Base-by-base conservation (phyloP, 2,888 invertebrate species). In the Philonicus albiceps region DNA sequence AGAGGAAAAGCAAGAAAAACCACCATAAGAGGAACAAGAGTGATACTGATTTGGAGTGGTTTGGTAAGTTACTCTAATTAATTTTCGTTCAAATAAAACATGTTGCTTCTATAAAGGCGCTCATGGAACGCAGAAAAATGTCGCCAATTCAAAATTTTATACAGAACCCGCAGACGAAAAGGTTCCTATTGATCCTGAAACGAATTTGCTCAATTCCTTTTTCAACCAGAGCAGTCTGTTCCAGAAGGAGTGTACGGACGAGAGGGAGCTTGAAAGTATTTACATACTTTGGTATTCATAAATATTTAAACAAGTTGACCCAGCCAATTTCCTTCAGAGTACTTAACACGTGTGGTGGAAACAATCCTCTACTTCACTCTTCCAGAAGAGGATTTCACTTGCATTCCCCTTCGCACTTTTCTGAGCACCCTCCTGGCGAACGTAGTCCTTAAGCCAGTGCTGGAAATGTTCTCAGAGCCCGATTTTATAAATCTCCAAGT, bases 21-120 rank as follows among this genome's bases (percentile, higher is more conserved):
- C 94, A 93, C 88, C 96, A 96, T 90, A 94, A 95, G 86, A 93
- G 96, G 88, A 96, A 95, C 91, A 96, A 96, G 90, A 95, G 95
- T 92, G 96, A 96, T 89, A 95, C 96, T 55, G 96, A 96, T 90
- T 92, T 95, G 49, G 93, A 93, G n/a, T 95, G 95, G 94, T 94
- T 94, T 88, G 87, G 43, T 78, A 53, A 31, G 40, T 30, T 30
- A 0, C 8, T 31, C 4, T 31, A n/a, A 74, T 31, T 74, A 16
- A 11, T 34, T 19, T 13, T 30, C 7, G 8, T 1, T 8, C 37
- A 11, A 7, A 37, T 37, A 37, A 40, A n/a, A n/a, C n/a, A n/a
- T 73, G 40, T 6, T n/a, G 5, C 7, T 53, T 8, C 8, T 16
- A 53, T 22, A 8, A 64, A 86, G 86, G 86, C 16, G 75, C 64